Conservation (phyloP, 2,888 invertebrate genomes). For the Heliconius aoede region DNA sequence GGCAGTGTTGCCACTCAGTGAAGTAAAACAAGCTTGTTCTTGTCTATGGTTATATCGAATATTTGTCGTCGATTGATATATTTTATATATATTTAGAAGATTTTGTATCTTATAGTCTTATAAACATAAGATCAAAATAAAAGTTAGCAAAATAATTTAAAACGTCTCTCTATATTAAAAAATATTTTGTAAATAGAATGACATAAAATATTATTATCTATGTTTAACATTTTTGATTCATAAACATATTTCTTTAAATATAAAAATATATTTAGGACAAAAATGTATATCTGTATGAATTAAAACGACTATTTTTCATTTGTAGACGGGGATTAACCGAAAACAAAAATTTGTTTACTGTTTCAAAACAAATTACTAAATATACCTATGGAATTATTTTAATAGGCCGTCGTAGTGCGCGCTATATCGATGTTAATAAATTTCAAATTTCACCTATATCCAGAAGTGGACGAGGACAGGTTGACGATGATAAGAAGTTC, state of each 20-base stretch:
- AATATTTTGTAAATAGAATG: no score
- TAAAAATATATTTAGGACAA: not conserved
- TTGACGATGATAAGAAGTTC: no score
- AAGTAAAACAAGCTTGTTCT: conserved; percentile 9
- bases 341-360: not conserved
- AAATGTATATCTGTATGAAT: not conserved
- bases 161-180: no score
- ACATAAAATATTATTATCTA: no score
- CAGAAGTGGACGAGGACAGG: no score
- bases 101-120: no score
- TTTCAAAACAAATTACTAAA: not conserved
- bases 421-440: no score
- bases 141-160: no score
- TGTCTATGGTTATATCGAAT: conserved; percentile 37
- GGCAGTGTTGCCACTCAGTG: conserved; percentile 59
- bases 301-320: not conserved
- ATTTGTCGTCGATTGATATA: not conserved
- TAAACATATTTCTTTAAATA: not conserved
- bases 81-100: not conserved
- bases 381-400: not conserved
- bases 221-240: no score
- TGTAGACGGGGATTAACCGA: not conserved
- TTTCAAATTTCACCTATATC: no score
- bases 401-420: no score
- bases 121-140: no score